Evolutionary conservation across 2,113 vertebrate genomes (phyloP).

Genomic region (Malurus elegans): DNA sequence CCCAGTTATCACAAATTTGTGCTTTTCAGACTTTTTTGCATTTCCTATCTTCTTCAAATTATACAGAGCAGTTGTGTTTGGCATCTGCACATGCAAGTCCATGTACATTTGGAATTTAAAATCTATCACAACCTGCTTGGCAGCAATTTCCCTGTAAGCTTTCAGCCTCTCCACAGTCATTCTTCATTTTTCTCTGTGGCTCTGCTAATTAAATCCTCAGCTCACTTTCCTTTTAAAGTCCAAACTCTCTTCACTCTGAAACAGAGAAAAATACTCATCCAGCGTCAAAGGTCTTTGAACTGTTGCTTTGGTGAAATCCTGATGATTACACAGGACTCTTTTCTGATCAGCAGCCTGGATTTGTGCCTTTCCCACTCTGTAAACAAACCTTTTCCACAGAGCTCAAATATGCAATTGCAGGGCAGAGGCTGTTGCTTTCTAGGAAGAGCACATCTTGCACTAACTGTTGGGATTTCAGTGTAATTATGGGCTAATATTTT

Average conservation of each 20-base stretch:
- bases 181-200: background rate
- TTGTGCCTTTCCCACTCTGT: background rate
- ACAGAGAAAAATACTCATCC: background rate
- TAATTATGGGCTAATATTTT: background rate
- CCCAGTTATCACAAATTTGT: background rate
- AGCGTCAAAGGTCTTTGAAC: background rate
- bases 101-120: background rate
- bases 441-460: background rate
- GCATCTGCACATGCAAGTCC: background rate
- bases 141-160: background rate
- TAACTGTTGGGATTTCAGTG: background rate
- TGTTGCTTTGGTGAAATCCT: background rate
- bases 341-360: background rate
- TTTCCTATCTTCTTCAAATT: background rate
- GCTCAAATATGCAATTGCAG: background rate
- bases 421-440: background rate
- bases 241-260: background rate
- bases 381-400: background rate
- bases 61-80: background rate
- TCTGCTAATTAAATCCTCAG: background rate
- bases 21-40: background rate
- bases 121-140: background rate
- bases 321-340: background rate
- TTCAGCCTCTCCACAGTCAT: background rate
- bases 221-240: background rate